Evolutionary conservation across 2,797 vertebrate genomes (phyloP).

Genomic region (Lepus townsendii): DNA sequence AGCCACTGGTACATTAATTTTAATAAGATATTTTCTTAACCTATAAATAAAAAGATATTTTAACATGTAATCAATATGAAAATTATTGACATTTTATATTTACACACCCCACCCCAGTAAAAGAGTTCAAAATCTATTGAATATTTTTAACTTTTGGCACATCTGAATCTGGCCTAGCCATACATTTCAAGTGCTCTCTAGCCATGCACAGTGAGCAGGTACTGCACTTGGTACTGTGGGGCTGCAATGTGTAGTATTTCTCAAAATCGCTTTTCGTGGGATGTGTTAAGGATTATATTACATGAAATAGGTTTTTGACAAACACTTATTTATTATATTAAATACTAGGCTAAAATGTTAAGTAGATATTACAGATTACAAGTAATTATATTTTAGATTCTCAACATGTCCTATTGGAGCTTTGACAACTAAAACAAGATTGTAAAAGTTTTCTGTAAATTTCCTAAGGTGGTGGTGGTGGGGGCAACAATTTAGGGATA

Average conservation of each 20-base stretch:
- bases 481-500: constrained; percentile 72
- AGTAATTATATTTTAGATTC: constrained; percentile 77
- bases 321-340: constrained; percentile 90
- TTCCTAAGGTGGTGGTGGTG: neutral
- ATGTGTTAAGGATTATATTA: neutral
- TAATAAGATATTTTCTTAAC: constrained; percentile 42
- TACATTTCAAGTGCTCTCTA: neutral
- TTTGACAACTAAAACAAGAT: constrained; percentile 82
- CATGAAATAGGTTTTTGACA: constrained; percentile 60
- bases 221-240: neutral
- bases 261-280: neutral
- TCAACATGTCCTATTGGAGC: constrained; percentile 77
- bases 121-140: neutral
- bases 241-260: neutral
- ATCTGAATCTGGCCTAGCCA: neutral
- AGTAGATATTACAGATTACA: constrained; percentile 82
- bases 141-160: neutral
- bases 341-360: constrained; percentile 89
- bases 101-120: too few species aligned
- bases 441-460: constrained; percentile 86
- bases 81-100: constrained; percentile 19
- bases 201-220: neutral
- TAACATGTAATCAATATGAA: constrained; percentile 16
- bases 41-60: constrained; percentile 14
- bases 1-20: neutral